Evolutionary conservation across 2,888 invertebrate genomes (phyloP).

Genomic region (Tachina fera): DNA sequence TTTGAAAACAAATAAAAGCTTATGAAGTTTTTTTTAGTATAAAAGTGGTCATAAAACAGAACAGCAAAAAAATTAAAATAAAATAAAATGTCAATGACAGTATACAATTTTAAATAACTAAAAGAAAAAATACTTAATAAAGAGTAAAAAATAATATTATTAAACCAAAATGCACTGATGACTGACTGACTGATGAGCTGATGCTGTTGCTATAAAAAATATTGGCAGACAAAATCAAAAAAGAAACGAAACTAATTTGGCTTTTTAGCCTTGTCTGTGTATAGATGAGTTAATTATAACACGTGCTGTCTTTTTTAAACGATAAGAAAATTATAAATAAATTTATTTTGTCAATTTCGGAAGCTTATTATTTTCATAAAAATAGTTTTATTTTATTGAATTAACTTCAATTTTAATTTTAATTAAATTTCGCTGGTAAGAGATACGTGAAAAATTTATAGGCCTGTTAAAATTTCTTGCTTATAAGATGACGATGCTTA

Average conservation of each 20-base stretch:
- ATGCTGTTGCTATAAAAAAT: not conserved
- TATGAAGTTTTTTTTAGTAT: not conserved
- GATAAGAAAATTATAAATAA: conserved; percentile 20
- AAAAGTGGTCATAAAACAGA: not conserved
- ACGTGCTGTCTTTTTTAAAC: conserved; percentile 1
- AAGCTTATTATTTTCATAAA: conserved; percentile 25
- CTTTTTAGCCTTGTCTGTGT: not conserved
- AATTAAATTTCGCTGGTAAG: not conserved
- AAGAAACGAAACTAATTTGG: not conserved
- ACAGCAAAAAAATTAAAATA: not conserved
- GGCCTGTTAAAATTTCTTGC: not conserved
- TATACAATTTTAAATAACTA: not conserved
- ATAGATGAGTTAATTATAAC: not conserved
- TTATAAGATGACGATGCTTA: no score
- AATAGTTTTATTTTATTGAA: not conserved
- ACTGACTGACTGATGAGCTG: not conserved
- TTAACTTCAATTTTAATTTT: not conserved
- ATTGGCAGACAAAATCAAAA: not conserved
- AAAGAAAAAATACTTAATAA: conserved; percentile 2
- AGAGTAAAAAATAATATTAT: conserved; percentile 8
- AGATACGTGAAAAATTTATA: conserved; percentile 28
- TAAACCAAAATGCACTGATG: not conserved
- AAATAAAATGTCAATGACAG: conserved; percentile 22
- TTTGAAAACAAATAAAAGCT: conserved; percentile 12
- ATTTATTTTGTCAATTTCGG: not conserved